phyloP scores from a whole-genome alignment of 2,797 vertebrate species.

The Enteromius treurensis region DNA sequence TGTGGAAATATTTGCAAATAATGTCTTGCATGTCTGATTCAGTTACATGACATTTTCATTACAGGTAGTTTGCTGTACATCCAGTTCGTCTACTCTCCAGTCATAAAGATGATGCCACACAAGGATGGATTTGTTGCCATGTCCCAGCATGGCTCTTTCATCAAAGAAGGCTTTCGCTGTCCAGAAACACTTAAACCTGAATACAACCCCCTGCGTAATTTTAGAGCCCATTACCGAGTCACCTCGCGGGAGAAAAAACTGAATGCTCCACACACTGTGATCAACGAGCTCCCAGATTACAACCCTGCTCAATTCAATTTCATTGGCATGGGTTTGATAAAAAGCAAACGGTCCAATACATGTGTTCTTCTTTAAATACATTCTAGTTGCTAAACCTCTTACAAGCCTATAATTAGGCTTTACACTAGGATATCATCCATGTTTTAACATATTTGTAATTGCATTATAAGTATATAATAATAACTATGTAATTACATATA shows the following conservation, averaged over 20 bases:
- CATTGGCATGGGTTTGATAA: constrained; percentile 54
- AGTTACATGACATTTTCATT: background rate
- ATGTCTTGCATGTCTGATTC: background rate
- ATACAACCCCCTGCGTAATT: constrained; percentile 76
- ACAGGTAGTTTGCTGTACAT: constrained; percentile 78
- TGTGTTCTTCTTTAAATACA: constrained; percentile 70
- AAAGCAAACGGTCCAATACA: constrained; percentile 68
- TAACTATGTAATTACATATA: background rate
- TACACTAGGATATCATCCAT: background rate
- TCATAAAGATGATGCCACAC: constrained; percentile 73
- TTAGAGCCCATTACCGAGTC: constrained; percentile 73
- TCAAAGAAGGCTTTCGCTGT: constrained; percentile 77
- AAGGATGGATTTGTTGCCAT: constrained; percentile 77
- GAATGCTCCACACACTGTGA: background rate
- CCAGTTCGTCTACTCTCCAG: constrained; percentile 76
- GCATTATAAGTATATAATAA: background rate
- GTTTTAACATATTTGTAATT: background rate
- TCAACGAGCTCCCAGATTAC: constrained; percentile 57
- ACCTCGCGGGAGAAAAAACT: constrained; percentile 68
- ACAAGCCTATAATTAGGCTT: background rate
- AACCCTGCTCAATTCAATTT: constrained; percentile 73
- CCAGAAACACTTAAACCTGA: constrained; percentile 59
- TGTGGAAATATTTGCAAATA: background rate
- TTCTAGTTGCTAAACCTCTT: background rate
- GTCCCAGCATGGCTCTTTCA: constrained; percentile 70